Base-by-base conservation (phyloP, 2,113 vertebrate species). In the Anolis sagrei region DNA sequence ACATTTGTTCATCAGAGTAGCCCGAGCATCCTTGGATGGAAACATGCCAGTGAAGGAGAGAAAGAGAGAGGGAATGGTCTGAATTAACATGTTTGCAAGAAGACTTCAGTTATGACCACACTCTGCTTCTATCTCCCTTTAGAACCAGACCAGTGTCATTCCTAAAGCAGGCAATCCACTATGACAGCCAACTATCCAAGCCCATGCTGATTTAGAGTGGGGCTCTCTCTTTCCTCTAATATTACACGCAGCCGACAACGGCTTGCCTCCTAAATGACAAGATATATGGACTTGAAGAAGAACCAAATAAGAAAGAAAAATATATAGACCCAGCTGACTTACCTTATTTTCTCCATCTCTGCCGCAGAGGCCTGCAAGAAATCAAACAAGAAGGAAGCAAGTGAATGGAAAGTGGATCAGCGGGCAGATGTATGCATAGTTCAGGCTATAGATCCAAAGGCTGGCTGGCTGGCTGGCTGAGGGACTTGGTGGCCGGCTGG, bases 271-370 rank as follows among this genome's bases (percentile, higher is more conserved):
- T 21, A 58, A 11, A 77, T 19, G 13, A 34, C 4, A 54, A 23
- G 76, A 34, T 4, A 9, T 2, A 23, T 2, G 8, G 16, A n/a
- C 16, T 5, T 89, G 93, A 91, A 87, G 91, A 92, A 93, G 91
- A 39, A 54, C 48, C 5, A n/a, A 89, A 90, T 29, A 90, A 92
- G 91, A 90, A 85, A 91, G 69, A 1, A 39, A 13, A 5, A 18
- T 11, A 70, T 18, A 18, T 16, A 34, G 3, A 44, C 36, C 36
- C 69, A 72, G 4, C 72, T 82, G 89, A 93, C 97, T 96, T 97
- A 98, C 97, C 97, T 98, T 94, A 97, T 97, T 96, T 96, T 97
- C 91, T 97, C 96, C 96, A 97, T 97, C 90, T 97, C 96, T 94
- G 95, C 95, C 66, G 97, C 96, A 93, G 96, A 97, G 95, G 96